These are phyloP conservation scores for Hippoglossus hippoglossus DNA, from an alignment of 2,797 vertebrate genomes.

Conservation along the genomic window DNA sequence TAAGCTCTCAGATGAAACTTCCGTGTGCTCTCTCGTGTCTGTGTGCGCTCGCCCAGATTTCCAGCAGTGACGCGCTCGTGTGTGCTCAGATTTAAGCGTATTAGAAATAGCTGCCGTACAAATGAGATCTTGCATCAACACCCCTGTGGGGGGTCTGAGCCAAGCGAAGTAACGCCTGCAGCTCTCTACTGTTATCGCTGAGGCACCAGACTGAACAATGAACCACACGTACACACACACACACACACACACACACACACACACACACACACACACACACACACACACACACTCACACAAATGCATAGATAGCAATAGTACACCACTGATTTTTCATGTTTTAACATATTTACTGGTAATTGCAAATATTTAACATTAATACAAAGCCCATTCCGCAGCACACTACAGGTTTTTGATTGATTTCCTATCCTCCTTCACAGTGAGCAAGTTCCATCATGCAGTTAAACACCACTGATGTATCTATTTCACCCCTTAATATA, in stretches of 20 bases:
- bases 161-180: slow-evolving; percentile 58
- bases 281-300: slow-evolving; percentile 1
- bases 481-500: slow-evolving; percentile 5
- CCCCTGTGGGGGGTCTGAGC: slow-evolving; percentile 62
- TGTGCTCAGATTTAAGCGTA: slow-evolving; percentile 53
- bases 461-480: background rate
- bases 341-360: slow-evolving; percentile 25
- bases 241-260: background rate
- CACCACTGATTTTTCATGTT: slow-evolving; percentile 1
- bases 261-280: slow-evolving; percentile 1
- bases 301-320: background rate
- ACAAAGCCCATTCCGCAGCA: slow-evolving; percentile 2
- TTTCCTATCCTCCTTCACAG: slow-evolving; percentile 20
- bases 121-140: slow-evolving; percentile 71
- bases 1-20: slow-evolving; percentile 56
- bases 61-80: slow-evolving; percentile 14
- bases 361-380: slow-evolving; percentile 12
- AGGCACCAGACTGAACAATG: slow-evolving; percentile 52
- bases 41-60: slow-evolving; percentile 15
- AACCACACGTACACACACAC: slow-evolving; percentile 6
- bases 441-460: slow-evolving; percentile 9
- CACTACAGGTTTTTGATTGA: slow-evolving; percentile 24
- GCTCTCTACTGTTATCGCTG: slow-evolving; percentile 48
- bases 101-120: slow-evolving; percentile 62
- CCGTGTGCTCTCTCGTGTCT: slow-evolving; percentile 18